Conservation (phyloP, 2,888 invertebrate species). For the Odontocerum albicorne region DNA sequence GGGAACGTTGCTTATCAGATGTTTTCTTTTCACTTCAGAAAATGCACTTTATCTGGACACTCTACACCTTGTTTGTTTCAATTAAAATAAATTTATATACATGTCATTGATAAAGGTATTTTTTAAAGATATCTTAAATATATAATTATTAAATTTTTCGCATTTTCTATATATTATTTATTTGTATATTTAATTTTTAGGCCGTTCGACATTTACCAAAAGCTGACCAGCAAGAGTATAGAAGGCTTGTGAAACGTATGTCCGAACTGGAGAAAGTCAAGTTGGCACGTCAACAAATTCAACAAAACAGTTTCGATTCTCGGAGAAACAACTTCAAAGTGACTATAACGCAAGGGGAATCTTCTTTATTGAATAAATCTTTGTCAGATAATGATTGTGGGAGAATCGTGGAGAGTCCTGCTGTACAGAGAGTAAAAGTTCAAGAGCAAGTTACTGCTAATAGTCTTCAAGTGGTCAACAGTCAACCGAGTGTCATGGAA, state of each 20-base stretch:
- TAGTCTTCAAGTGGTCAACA: not conserved
- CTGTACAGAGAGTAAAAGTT: not conserved
- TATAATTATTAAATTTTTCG: not conserved
- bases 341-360: not conserved
- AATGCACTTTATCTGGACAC: too few relatives aligned
- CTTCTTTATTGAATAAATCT: not conserved
- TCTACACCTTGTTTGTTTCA: too few relatives aligned
- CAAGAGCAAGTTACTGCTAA: not conserved
- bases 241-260: slow-evolving; percentile 53
- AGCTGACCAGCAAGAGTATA: slow-evolving; percentile 55
- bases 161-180: not conserved
- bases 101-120: too few relatives aligned
- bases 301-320: not conserved
- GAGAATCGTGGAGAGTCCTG: not conserved
- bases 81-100: not conserved
- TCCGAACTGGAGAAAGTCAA: slow-evolving; percentile 55
- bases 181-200: slow-evolving; percentile 41
- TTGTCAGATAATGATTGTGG: not conserved
- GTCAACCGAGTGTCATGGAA: slow-evolving; percentile 1
- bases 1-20: too few relatives aligned
- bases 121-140: not conserved
- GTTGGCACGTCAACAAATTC: slow-evolving; percentile 45
- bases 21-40: too few relatives aligned
- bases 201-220: slow-evolving; percentile 54
- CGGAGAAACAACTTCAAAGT: not conserved